phyloP scores from a whole-genome alignment of 2,888 invertebrate genomes.

The Hemaris fuciformis region DNA sequence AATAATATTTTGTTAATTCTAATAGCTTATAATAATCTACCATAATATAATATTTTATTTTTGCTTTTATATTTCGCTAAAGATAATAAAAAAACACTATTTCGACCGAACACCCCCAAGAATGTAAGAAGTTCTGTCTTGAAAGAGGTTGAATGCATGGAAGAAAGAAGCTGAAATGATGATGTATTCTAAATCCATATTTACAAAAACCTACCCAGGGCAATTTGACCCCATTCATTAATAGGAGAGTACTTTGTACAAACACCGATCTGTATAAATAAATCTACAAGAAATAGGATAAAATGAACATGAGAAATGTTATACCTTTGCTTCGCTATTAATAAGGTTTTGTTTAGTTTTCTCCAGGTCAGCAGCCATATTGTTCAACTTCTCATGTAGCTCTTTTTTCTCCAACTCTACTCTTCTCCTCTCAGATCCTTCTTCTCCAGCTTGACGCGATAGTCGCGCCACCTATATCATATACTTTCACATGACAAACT shows the following conservation, averaged over 20 bases:
- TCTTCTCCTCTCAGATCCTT: conserved; percentile 89
- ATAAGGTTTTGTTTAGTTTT: conserved; percentile 84
- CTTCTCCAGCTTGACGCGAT: conserved; percentile 91
- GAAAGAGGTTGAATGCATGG: no score
- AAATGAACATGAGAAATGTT: background rate
- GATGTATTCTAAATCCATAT: background rate
- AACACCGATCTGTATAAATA: no score
- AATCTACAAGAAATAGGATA: background rate
- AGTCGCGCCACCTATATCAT: conserved; percentile 85
- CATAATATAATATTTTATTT: no score
- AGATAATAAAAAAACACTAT: no score
- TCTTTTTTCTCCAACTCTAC: conserved; percentile 86
- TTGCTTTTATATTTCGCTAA: no score
- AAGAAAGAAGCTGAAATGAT: background rate
- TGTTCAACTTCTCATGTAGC: conserved; percentile 83
- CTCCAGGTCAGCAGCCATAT: conserved; percentile 84
- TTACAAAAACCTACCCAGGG: background rate
- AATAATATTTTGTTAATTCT: no score
- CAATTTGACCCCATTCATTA: no score
- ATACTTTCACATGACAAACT: background rate
- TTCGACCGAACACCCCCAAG: no score
- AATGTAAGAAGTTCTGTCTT: background rate
- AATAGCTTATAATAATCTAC: no score
- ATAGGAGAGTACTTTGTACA: background rate
- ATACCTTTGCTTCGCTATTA: conserved; percentile 86